These are phyloP conservation scores for Hydropsyche tenuis DNA, from an alignment of 1,140 invertebrate species.

Conservation along the genomic window DNA sequence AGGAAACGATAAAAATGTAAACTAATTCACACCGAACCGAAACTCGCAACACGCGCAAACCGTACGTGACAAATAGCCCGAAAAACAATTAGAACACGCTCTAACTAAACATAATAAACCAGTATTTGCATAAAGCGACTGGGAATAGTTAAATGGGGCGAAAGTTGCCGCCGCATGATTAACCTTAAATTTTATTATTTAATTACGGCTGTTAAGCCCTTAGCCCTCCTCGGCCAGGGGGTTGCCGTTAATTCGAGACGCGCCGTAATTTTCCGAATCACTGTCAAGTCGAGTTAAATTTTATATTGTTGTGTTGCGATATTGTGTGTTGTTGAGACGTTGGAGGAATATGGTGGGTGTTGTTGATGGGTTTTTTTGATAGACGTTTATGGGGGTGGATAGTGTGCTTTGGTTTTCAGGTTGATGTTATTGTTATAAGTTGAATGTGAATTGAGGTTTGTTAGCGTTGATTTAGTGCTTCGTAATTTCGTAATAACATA, in stretches of 20 bases:
- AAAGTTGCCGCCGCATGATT: slow-evolving; percentile 20
- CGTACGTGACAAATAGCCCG: slow-evolving; percentile 11
- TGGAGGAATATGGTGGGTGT: too few relatives aligned
- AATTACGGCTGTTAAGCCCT: slow-evolving; percentile 7
- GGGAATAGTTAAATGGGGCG: slow-evolving; percentile 7
- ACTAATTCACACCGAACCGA: too few relatives aligned
- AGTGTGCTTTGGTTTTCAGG: too few relatives aligned
- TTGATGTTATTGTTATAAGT: too few relatives aligned
- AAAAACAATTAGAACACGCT: slow-evolving; percentile 1
- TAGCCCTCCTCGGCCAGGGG: background rate
- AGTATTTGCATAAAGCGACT: slow-evolving; percentile 12
- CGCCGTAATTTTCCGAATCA: background rate
- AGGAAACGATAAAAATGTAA: too few relatives aligned
- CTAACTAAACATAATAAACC: background rate
- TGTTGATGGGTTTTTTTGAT: too few relatives aligned
- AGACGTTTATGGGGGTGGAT: too few relatives aligned
- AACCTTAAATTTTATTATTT: slow-evolving; percentile 23
- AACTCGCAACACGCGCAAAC: too few relatives aligned
- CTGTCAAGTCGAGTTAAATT: slow-evolving; percentile 12
- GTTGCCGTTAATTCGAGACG: background rate
- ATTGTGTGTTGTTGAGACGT: too few relatives aligned
- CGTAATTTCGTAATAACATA: too few relatives aligned
- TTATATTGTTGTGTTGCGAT: background rate
- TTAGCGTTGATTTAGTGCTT: too few relatives aligned
- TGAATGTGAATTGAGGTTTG: too few relatives aligned